Base-by-base conservation (phyloP, 2,888 invertebrate species). In the Lissocephala sabroskyi region DNA sequence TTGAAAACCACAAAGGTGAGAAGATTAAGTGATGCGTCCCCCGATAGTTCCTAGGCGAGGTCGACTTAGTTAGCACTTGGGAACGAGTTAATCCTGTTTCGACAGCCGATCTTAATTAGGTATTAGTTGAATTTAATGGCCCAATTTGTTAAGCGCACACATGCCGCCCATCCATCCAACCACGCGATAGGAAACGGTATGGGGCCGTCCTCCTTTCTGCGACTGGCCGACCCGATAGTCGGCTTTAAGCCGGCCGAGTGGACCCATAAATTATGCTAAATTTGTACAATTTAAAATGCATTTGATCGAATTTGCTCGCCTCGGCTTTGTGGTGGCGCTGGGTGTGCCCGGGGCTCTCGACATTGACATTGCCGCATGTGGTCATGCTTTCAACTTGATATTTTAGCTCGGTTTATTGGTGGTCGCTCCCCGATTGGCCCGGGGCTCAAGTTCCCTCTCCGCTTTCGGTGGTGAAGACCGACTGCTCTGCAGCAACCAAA, bases 231-330 rank as follows among this genome's bases (percentile, higher is more conserved):
- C 43, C 29, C 36, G 37, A 42, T 5, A 30, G 40, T 28, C 40
- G 16, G n/a, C n/a, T n/a, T n/a, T n/a, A 10, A 54, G 41, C 58
- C 54, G 16, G 30, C 3, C 48, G 19, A 59, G 49, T 54, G 61
- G 53, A 47, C 56, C 58, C 46, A 71, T 71, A 71, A 71, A 76
- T 73, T 68, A 76, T 76, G 76, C 76, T 59, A 75, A 71, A 66
- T 56, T 50, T 56, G 50, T 56, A 41, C 41, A 37, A 32, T 52
- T 44, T 54, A 35, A 56, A 52, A 68, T 60, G 59, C 68, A 73
- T 63, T 65, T 59, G 52, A 62, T 57, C 63, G 68, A 65, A 62
- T 40, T 55, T 41, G 23, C 14, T 32, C 19, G n/a, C n/a, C 40
- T 37, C 37, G 11, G 42, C 63, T 75, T 71, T 71, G n/a, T n/a